Conservation (phyloP, 2,797 vertebrate genomes). For the Pangasius sanitwongsei region DNA sequence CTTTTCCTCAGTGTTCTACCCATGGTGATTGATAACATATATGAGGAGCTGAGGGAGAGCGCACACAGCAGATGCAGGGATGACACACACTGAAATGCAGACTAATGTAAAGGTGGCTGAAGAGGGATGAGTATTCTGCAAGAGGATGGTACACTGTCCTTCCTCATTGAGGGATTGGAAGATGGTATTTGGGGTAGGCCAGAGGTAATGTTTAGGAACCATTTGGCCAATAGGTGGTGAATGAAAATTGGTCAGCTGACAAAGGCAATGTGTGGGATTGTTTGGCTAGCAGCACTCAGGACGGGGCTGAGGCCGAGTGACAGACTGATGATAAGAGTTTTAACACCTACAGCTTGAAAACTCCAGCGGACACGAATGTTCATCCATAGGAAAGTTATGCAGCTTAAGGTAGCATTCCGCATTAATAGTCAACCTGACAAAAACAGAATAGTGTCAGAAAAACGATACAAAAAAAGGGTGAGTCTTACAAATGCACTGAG, state of each 20-base stretch:
- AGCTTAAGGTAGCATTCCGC: conserved; percentile 99
- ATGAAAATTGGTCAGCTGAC: conserved; percentile 48
- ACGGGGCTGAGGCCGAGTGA: conserved; percentile 61
- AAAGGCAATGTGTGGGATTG: conserved; percentile 51
- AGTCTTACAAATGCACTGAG: conserved; percentile 44
- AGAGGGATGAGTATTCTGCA: conserved; percentile 68
- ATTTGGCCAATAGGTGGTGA: conserved; percentile 42
- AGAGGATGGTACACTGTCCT: conserved; percentile 47
- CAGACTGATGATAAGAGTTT: conserved; percentile 54
- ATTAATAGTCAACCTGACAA: conserved; percentile 96
- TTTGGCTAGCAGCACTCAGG: conserved; percentile 42
- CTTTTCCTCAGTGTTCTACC: conserved; percentile 46
- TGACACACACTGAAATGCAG: conserved; percentile 67
- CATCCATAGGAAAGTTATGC: conserved; percentile 99
- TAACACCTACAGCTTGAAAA: conserved; percentile 98
- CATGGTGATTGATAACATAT: conserved; percentile 55
- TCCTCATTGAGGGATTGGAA: conserved; percentile 43
- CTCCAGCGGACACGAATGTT: conserved; percentile 97
- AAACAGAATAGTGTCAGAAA: conserved; percentile 57
- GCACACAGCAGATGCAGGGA: conserved; percentile 64
- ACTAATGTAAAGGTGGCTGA: conserved; percentile 51
- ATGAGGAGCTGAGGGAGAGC: conserved; percentile 66
- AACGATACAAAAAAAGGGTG: conserved; percentile 46
- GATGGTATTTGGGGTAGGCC: conserved; percentile 45
- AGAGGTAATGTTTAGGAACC: conserved; percentile 50